These are phyloP conservation scores for Trematomus loennbergii DNA, from an alignment of 2,113 vertebrate genomes.

Conservation along the genomic window DNA sequence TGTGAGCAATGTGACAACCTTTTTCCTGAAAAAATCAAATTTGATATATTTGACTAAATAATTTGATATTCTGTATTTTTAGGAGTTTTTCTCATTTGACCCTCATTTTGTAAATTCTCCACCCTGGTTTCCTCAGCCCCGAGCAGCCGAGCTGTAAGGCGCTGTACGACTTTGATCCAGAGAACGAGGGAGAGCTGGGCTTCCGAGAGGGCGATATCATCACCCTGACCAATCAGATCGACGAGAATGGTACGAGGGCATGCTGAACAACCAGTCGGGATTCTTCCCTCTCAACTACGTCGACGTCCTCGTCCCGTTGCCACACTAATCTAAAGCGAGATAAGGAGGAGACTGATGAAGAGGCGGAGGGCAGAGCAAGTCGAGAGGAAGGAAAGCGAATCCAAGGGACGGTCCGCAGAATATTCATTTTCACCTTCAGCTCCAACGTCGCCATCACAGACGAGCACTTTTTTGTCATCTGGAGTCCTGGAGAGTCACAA, in stretches of 20 bases:
- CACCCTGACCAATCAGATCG: slow-evolving; percentile 98
- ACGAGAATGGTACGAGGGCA: slow-evolving; percentile 99
- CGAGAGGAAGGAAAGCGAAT: slow-evolving; percentile 51
- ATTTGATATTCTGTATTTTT: too few relatives aligned
- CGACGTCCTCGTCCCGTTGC: slow-evolving; percentile 93
- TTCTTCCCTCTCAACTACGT: slow-evolving; percentile 99
- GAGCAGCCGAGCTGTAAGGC: slow-evolving; percentile 98
- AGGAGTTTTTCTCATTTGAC: too few relatives aligned
- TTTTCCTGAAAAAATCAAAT: too few relatives aligned
- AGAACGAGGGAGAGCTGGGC: slow-evolving; percentile 97
- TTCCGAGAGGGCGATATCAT: slow-evolving; percentile 97
- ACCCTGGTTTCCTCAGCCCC: slow-evolving; percentile 70
- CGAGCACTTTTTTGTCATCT: slow-evolving; percentile 74
- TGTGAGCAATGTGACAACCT: too few relatives aligned
- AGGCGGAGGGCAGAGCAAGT: slow-evolving; percentile 38
- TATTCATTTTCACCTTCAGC: slow-evolving; percentile 66
- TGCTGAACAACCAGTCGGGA: slow-evolving; percentile 93
- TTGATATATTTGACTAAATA: too few relatives aligned
- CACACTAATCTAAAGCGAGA: slow-evolving; percentile 85
- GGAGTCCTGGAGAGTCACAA: slow-evolving; percentile 56
- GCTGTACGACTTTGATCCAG: slow-evolving; percentile 96
- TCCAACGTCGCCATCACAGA: slow-evolving; percentile 59
- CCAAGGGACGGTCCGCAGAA: slow-evolving; percentile 52
- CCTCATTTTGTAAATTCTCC: background rate
- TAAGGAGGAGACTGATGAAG: slow-evolving; percentile 43